Base-by-base conservation (phyloP, 2,797 vertebrate genomes). In the Emydoidea blandingii region DNA sequence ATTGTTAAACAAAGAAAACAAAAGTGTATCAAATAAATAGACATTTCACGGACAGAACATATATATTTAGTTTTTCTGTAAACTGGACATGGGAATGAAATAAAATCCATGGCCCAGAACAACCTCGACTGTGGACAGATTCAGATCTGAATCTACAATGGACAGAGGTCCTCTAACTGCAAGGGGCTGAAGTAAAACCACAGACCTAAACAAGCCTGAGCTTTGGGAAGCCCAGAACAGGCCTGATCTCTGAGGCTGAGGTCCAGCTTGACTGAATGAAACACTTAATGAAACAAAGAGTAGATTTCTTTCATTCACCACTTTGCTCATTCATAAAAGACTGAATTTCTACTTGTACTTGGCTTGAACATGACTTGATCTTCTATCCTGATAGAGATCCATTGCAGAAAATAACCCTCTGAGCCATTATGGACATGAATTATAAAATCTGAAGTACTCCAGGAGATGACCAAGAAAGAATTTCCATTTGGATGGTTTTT, bases 351-450 rank as follows among this genome's bases (percentile, higher is more conserved):
- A 79, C 10, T 81, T 81, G 56, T 49, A 21, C 10, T 93, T 91
- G n/a, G 59, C 50, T 87, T 92, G 81, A 47, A n/a, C 88, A 44
- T 59, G 83, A 68, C n/a, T 12, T 81, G 56, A 16, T 19, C 74
- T 96, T 95, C 65, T 72, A 82, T 89, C 78, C 81, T 85, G 53
- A 93, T 59, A 92, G 88, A 92, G 78, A 88, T 81, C 49, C 93
- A 91, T 91, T 93, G 79, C 72, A 91, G 91, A 96, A 97, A 96
- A 95, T 87, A 97, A 89, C 11, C 53, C 44, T 37, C 54, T 80
- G 91, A 95, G 29, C 72, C 62, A 54, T 54, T 87, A 41, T 78
- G 57, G 29, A 82, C 72, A 47, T 91, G 91, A 97, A 91, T 89
- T 91, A 54, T 65, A 87, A 94, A 95, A 91, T 83, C 57, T 83